Base-by-base conservation (phyloP, 2,888 invertebrate genomes). In the Ichneumoninae sp. region DNA sequence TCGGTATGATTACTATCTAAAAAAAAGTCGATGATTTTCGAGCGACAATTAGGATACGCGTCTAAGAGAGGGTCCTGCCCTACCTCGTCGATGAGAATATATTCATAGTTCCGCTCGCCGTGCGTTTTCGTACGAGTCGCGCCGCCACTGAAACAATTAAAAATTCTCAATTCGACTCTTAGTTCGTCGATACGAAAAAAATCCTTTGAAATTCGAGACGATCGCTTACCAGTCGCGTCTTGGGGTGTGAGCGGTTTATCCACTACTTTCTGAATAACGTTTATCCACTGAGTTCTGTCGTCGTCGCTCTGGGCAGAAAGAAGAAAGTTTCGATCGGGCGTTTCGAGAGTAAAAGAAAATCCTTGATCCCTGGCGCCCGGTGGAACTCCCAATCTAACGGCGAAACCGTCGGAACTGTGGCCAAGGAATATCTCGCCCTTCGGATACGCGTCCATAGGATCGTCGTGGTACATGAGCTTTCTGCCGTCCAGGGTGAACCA, bases 391-490 rank as follows among this genome's bases (percentile, higher is more conserved):
- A 96, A 95, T 88, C 96, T 95, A 50, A 98, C 95, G 83, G 95
- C 95, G 93, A 96, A 98, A 1, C 97, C 97, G 90, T 97, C 97
- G 86, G 96, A 95, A 91, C 95, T 95, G 91, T 97, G 96, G 92
- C 98, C 98, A 88, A 98, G 94, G 94, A 98, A 98, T 88, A 98
- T 97, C 94, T 98, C 98, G 70, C 98, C 98, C 94, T 98, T 98
- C 0, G 98, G 98, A 94, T 97, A 97, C 2, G 98, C 97, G 91
- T 98, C 97, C 92, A 98, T 94, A 1, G 97, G 97, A 90, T 98
- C 97, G 91, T 98, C 97, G 90, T 98, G 97, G 91, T 98, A 98
- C 98, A 98, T 98, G n/a, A 98, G 94, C 93, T 98, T 98, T 86
- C 98, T 95, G 90, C 97, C 96, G 89, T 98, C 98, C 63, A 98